Conservation (phyloP, 2,888 invertebrate species). For the Lasioglossum leucozonium region DNA sequence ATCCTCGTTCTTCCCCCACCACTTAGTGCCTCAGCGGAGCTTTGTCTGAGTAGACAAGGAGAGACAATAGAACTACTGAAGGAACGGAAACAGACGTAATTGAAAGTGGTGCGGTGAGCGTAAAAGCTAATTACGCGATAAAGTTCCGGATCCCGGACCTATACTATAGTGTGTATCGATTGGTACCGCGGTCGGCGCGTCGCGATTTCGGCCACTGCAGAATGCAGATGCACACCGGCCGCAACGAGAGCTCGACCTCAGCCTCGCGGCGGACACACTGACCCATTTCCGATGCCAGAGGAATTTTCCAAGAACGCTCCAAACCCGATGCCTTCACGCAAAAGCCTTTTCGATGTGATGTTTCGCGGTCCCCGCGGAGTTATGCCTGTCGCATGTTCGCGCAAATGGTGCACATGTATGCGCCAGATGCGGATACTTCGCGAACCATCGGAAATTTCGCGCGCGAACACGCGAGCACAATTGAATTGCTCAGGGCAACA, state of each 20-base stretch:
- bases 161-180: constrained; percentile 46
- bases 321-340: constrained; percentile 15
- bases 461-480: neutral
- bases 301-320: constrained; percentile 35
- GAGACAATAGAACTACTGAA: too few species aligned
- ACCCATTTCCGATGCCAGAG: constrained; percentile 48
- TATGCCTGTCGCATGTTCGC: neutral
- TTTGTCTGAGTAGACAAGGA: neutral
- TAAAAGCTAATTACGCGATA: neutral
- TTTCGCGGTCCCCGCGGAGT: neutral
- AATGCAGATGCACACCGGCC: constrained; percentile 54
- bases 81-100: too few species aligned
- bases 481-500: too few species aligned
- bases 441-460: neutral
- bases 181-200: constrained; percentile 8
- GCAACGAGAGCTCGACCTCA: constrained; percentile 49
- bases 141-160: neutral
- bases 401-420: neutral
- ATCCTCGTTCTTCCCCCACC: neutral
- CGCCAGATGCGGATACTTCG: neutral
- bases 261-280: constrained; percentile 44
- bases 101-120: too few species aligned
- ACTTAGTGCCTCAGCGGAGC: neutral
- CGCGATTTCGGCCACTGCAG: constrained; percentile 46
- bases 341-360: neutral